Evolutionary conservation across 1,140 invertebrate genomes (phyloP), one percentile per base, ranked within the genome.

Genomic region (Physella acuta): DNA sequence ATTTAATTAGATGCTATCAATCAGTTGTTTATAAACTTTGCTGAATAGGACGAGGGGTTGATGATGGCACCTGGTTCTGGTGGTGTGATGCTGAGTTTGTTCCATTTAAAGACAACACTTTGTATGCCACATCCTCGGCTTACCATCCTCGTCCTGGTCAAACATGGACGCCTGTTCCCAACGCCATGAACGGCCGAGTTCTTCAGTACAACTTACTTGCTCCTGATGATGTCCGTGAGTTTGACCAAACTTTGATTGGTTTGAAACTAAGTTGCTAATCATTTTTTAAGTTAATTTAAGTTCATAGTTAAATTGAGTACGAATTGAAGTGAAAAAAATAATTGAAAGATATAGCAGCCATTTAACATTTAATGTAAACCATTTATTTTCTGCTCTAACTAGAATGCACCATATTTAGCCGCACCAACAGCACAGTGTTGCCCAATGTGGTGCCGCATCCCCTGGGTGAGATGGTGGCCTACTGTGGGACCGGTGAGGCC

Each of bases 1-100:
- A n/a, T n/a, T n/a, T n/a, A n/a, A n/a, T n/a, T n/a, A n/a, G n/a
- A n/a, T n/a, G n/a, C n/a, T n/a, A n/a, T n/a, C n/a, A n/a, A n/a
- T n/a, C n/a, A n/a, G n/a, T n/a, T n/a, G n/a, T n/a, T n/a, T n/a
- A n/a, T n/a, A n/a, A n/a, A n/a, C n/a, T n/a, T n/a, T n/a, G n/a
- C n/a, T n/a, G n/a, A n/a, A n/a, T n/a, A n/a, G n/a, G n/a, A n/a
- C n/a, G n/a, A n/a, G n/a, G n/a, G n/a, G n/a, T n/a, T n/a, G n/a
- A n/a, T n/a, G n/a, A n/a, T n/a, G 16, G 17, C 28, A 31, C 26
- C 17, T 68, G 66, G 66, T 89, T 89, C 72, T 96, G 93, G 93
- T 90, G 89, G 78, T 90, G 93, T 85, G 94, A 93, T 79, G 94
- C 90, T 84, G 89, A 93, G 81, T 86, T 89, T 71, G 52, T 71